These are phyloP conservation scores for Phalacrocorax pelagicus DNA, from an alignment of 2,113 vertebrate genomes.

Conservation along the genomic window DNA sequence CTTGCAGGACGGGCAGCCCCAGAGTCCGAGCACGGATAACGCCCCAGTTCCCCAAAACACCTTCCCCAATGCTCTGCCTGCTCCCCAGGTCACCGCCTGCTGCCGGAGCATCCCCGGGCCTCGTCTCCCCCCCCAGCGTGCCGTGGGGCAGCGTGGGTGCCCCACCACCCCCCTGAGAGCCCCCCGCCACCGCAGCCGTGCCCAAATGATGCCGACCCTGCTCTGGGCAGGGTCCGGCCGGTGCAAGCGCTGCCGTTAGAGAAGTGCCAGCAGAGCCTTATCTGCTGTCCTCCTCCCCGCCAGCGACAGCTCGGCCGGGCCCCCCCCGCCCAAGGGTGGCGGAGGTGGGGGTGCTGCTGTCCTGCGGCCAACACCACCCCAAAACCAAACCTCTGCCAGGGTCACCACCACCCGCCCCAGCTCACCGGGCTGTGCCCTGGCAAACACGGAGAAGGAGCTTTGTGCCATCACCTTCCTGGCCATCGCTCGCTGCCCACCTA, in stretches of 20 bases:
- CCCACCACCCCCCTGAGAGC: no score
- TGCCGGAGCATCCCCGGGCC: background rate
- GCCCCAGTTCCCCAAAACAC: background rate
- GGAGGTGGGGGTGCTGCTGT: background rate
- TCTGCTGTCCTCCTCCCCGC: background rate
- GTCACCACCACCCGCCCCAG: background rate
- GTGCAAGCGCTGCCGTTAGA: background rate
- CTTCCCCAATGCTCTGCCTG: background rate
- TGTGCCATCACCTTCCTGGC: background rate
- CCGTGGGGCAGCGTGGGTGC: accelerated
- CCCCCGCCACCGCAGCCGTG: background rate
- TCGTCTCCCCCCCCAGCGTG: background rate
- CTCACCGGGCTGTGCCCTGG: background rate
- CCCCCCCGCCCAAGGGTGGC: background rate
- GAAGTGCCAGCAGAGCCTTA: background rate
- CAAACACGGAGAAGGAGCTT: background rate
- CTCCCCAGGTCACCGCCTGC: background rate
- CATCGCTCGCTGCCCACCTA: background rate
- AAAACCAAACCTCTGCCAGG: background rate
- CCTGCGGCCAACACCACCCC: background rate
- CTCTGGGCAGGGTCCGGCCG: background rate
- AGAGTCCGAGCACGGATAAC: background rate
- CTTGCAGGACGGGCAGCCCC: background rate
- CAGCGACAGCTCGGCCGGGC: background rate
- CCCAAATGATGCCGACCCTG: background rate